Conservation (phyloP, 2,113 vertebrate species). For the Xiphophorus maculatus region DNA sequence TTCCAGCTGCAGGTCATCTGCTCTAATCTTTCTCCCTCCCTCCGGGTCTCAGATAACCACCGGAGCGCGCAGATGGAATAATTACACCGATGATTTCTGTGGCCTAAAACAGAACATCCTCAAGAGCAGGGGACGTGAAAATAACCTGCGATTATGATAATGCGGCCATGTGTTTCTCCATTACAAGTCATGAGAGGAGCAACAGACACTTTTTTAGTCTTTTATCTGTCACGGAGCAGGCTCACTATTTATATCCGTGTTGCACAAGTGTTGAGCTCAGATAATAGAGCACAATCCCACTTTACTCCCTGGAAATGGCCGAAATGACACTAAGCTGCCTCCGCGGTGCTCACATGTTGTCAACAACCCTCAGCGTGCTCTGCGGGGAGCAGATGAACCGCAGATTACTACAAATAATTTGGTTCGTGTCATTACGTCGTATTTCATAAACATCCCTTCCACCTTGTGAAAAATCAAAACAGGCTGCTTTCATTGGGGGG, state of each 20-base stretch:
- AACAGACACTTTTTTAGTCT: background rate
- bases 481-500: background rate
- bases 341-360: background rate
- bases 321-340: constrained; percentile 7
- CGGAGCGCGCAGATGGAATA: constrained; percentile 44
- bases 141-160: constrained; percentile 57
- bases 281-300: constrained; percentile 25
- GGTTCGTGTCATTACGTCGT: constrained; percentile 1
- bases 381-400: background rate
- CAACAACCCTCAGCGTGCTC: background rate
- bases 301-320: constrained; percentile 27
- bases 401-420: background rate
- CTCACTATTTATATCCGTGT: background rate
- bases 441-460: background rate
- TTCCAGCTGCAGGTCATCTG: constrained; percentile 14
- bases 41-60: constrained; percentile 27
- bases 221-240: constrained; percentile 4
- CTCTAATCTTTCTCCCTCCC: constrained; percentile 6
- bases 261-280: constrained; percentile 3
- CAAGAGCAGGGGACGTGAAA: constrained; percentile 54
- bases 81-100: constrained; percentile 46
- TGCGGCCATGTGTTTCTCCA: constrained; percentile 27
- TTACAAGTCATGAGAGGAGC: constrained; percentile 14
- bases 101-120: background rate
- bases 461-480: background rate